A percentile compares a stretch with the other conserved stretches of the same genome.
phyloP scores from a whole-genome alignment of 2,888 invertebrate genomes.

The Drosophila bunnanda region DNA sequence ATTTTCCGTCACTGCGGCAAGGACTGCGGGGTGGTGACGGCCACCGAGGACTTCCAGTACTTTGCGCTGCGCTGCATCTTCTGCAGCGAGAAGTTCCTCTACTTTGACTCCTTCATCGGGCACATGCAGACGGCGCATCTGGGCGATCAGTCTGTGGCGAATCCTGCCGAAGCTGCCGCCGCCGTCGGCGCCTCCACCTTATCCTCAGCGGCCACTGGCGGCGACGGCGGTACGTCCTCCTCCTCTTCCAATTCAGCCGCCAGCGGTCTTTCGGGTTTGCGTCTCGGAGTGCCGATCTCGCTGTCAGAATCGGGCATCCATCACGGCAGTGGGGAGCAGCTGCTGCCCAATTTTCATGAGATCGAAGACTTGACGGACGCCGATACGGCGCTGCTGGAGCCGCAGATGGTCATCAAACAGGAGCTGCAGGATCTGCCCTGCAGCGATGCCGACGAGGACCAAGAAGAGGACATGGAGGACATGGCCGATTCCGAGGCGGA shows the following conservation, averaged over 20 bases:
- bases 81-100: slow-evolving; percentile 81
- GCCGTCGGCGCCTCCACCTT: neutral
- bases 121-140: slow-evolving; percentile 81
- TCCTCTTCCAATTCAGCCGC: slow-evolving; percentile 6
- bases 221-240: neutral
- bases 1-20: slow-evolving; percentile 81
- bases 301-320: slow-evolving; percentile 34
- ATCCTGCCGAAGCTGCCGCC: neutral
- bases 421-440: slow-evolving; percentile 69
- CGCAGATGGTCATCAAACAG: slow-evolving; percentile 80
- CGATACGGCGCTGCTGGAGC: slow-evolving; percentile 76
- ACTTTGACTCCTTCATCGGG: slow-evolving; percentile 81
- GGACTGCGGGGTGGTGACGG: slow-evolving; percentile 81
- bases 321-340: slow-evolving; percentile 23
- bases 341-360: slow-evolving; percentile 57
- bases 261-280: slow-evolving; percentile 8
- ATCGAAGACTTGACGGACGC: slow-evolving; percentile 79
- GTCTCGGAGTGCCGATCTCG: slow-evolving; percentile 49
- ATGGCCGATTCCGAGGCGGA: slow-evolving; percentile 23
- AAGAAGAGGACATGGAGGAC: neutral
- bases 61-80: slow-evolving; percentile 77
- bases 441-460: slow-evolving; percentile 49
- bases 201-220: neutral
- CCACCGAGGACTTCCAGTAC: slow-evolving; percentile 82
- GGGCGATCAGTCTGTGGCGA: slow-evolving; percentile 32